Percentiles rank a stretch among this genome's conserved stretches.
Evolutionary conservation across 2,888 invertebrate genomes (phyloP).

Genomic region (Heliconius sara): DNA sequence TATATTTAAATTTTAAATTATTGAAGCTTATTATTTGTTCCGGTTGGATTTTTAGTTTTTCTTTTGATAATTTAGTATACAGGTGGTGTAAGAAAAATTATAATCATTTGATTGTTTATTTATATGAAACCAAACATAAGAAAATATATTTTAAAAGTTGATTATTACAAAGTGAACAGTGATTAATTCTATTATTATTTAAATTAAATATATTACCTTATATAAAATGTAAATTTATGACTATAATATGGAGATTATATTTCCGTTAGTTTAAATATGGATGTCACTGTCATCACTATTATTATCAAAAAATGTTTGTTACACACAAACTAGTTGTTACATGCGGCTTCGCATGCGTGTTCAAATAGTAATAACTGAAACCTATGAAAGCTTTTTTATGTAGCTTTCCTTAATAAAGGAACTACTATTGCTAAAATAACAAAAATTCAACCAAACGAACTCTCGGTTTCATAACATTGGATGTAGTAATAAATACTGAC

Average conservation of each 20-base stretch:
- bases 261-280: background rate
- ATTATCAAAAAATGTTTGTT: too few species aligned
- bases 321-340: too few species aligned
- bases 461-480: background rate
- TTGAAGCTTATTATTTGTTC: conserved; percentile 3
- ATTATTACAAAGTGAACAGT: background rate
- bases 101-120: background rate
- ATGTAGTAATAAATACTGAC: background rate
- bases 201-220: background rate
- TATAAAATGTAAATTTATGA: background rate
- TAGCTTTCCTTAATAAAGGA: too few species aligned
- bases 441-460: background rate
- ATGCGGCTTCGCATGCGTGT: too few species aligned
- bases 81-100: background rate
- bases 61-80: conserved; percentile 1
- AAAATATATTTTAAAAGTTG: background rate
- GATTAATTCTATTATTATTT: background rate
- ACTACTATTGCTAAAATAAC: background rate
- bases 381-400: too few species aligned
- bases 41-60: background rate
- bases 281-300: background rate
- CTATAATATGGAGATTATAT: background rate
- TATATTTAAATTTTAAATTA: conserved; percentile 22
- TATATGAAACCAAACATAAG: background rate
- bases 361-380: too few species aligned